Conservation (phyloP, 2,888 invertebrate species). For the Mamestra brassicae region DNA sequence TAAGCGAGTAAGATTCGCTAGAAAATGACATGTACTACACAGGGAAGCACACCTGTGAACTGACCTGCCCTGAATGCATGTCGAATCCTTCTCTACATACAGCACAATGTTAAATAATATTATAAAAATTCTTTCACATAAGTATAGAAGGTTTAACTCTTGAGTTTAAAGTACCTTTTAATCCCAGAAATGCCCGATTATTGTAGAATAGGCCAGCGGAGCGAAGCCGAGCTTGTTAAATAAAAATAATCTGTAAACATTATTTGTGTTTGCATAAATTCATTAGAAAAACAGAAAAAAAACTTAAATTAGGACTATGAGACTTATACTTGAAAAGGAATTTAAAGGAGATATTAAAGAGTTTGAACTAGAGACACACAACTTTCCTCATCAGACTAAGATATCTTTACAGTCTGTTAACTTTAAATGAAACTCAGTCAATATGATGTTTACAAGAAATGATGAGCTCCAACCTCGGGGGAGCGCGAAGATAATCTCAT, state of each 20-base stretch:
- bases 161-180: background rate
- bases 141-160: background rate
- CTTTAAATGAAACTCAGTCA: constrained; percentile 78
- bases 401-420: constrained; percentile 76
- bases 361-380: constrained; percentile 23
- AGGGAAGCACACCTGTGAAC: no score
- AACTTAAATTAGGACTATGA: background rate
- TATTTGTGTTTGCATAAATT: background rate
- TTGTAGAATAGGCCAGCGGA: background rate
- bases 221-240: background rate
- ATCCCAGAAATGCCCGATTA: background rate
- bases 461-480: constrained; percentile 82
- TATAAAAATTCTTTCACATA: background rate
- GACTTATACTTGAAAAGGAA: background rate
- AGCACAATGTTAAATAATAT: no score
- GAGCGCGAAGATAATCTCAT: constrained; percentile 84
- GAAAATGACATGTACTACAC: background rate
- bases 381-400: constrained; percentile 63
- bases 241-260: background rate
- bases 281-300: background rate
- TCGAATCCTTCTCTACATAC: background rate
- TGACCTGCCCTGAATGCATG: background rate
- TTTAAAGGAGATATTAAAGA: background rate
- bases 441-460: constrained; percentile 82
- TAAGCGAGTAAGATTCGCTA: constrained; percentile 1